These are phyloP conservation scores for Drosophila cardini DNA, from an alignment of 1,140 invertebrate genomes.

Conservation along the genomic window DNA sequence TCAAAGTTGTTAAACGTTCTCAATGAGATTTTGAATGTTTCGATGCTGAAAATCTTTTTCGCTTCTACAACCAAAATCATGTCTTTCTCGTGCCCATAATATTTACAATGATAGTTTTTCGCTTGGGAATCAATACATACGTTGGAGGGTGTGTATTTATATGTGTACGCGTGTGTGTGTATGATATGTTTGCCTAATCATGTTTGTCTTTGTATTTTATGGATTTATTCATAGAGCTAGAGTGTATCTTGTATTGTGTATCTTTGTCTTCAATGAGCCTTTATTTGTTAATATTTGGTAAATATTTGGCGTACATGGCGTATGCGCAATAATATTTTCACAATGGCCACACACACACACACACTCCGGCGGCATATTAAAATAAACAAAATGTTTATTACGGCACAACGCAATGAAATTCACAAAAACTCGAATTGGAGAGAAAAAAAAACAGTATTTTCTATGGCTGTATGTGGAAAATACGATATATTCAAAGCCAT, in stretches of 20 bases:
- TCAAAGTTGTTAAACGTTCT: constrained; percentile 78
- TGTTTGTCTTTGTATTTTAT: constrained; percentile 78
- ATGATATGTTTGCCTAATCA: constrained; percentile 41
- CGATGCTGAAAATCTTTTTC: constrained; percentile 73
- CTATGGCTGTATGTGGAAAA: constrained; percentile 32
- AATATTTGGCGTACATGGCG: constrained; percentile 80
- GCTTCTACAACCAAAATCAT: background rate
- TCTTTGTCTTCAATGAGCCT: constrained; percentile 62
- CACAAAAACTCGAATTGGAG: too few relatives aligned
- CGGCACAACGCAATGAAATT: constrained; percentile 15
- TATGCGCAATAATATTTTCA: constrained; percentile 76
- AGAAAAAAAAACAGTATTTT: constrained; percentile 14
- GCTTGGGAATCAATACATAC: constrained; percentile 70
- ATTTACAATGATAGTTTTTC: constrained; percentile 82
- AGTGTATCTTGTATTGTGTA: constrained; percentile 43
- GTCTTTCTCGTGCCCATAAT: constrained; percentile 34
- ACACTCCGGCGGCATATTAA: constrained; percentile 55
- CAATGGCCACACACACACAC: constrained; percentile 54
- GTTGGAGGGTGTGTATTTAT: constrained; percentile 36
- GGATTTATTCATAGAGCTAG: constrained; percentile 64
- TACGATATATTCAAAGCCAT: constrained; percentile 52
- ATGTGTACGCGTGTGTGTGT: constrained; percentile 7
- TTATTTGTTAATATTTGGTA: constrained; percentile 82
- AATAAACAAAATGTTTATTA: constrained; percentile 80
- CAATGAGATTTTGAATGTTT: constrained; percentile 82